phyloP scores from a whole-genome alignment of 1,140 invertebrate genomes.

The Linepithema humile region DNA sequence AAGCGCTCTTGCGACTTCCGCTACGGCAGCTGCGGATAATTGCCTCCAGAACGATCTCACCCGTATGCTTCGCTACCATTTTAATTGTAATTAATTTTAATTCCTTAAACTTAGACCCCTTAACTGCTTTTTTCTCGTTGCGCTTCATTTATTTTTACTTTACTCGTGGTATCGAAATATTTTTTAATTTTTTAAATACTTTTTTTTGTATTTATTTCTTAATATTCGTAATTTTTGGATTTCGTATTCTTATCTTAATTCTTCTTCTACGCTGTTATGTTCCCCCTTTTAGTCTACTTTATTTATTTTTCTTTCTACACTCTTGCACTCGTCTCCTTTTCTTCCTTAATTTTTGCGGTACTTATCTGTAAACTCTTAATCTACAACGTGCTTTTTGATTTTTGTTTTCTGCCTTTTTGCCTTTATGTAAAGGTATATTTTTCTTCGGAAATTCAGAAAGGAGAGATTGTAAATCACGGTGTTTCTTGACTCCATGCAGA shows the following conservation, averaged over 20 bases:
- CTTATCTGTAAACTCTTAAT: not conserved
- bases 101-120: not conserved
- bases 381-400: too few species aligned
- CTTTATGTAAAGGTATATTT: too few species aligned
- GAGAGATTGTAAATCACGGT: too few species aligned
- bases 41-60: conserved; percentile 4
- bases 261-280: too few species aligned
- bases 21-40: conserved; percentile 44
- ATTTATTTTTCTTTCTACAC: not conserved
- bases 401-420: too few species aligned
- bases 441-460: too few species aligned
- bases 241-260: not conserved
- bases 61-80: not conserved
- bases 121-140: not conserved
- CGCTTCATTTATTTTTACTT: not conserved
- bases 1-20: conserved; percentile 36
- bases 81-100: not conserved
- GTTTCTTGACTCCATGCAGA: too few species aligned
- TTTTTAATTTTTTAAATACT: not conserved
- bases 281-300: too few species aligned
- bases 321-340: not conserved
- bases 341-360: not conserved
- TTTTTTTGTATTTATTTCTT: not conserved
- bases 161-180: not conserved
- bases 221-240: not conserved